Evolutionary conservation across 1,140 invertebrate genomes (phyloP), one percentile per base, ranked within the genome.

Genomic region (Bombus cullumanus): DNA sequence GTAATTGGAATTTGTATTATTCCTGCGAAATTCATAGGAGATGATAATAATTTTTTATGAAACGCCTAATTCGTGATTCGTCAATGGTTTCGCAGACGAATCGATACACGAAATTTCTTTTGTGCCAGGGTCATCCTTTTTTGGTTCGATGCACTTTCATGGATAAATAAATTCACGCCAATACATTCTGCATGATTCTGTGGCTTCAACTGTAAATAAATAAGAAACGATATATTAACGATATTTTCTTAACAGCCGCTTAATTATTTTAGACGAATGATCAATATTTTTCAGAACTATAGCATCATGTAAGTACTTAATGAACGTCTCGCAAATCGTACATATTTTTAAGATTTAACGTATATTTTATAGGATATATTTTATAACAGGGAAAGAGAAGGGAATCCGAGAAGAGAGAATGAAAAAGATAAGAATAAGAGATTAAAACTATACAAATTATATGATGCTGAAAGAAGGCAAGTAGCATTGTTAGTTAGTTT

Each of bases 41-140:
- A 10, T 8, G 37, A 43, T 31, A 31, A 41, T 71, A 41, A 43
- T 72, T 73, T 62, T 53, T 12, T 9, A 64, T 37, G 8, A 72
- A 47, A 59, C 47, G n/a, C 39, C 13, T 31, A 66, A 85, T 80
- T 72, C 43, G 18, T 22, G 37, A 78, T 64, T 76, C 41, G 10
- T 37, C 12, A 12, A 28, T 79, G n/a, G 28, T 85, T 80, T n/a
- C 12, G 22, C 12, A n/a, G n/a, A 43, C 31, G 39, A 64, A 53
- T 37, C 34, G 31, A 41, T 64, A 31, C 37, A 57, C 22, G 25
- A n/a, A 53, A 72, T 75, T 68, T 34, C 53, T 41, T 57, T 34
- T 15, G 1, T 74, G 28, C 41, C 34, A 81, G 71, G 78, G n/a
- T 85, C 83, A 74, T 74, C 69, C 78, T 85, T 73, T 81, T 81